phyloP scores from a whole-genome alignment of 1,140 invertebrate species.

The Globodera ellingtonae region DNA sequence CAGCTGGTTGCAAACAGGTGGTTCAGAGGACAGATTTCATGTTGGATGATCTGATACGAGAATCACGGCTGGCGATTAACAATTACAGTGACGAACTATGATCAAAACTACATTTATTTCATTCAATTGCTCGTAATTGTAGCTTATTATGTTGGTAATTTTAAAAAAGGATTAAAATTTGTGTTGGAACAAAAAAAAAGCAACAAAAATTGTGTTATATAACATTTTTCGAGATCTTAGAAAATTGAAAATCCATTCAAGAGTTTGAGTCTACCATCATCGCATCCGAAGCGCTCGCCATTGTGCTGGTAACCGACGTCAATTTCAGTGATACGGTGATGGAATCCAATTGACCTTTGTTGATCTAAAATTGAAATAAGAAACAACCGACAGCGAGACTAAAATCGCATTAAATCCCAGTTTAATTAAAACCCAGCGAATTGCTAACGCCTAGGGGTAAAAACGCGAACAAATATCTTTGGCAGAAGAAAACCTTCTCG shows the following conservation, averaged over 20 bases:
- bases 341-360: slow-evolving; percentile 19
- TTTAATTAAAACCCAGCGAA: too few relatives aligned
- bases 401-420: too few relatives aligned
- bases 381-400: background rate
- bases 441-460: too few relatives aligned
- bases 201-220: too few relatives aligned
- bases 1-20: slow-evolving; percentile 70
- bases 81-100: slow-evolving; percentile 22
- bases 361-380: slow-evolving; percentile 14
- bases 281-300: background rate
- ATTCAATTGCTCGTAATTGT: background rate
- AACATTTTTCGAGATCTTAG: too few relatives aligned
- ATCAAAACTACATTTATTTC: background rate
- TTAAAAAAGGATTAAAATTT: too few relatives aligned
- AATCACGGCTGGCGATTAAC: background rate
- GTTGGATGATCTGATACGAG: slow-evolving; percentile 34
- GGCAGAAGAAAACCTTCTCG: slow-evolving; percentile 30
- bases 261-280: slow-evolving; percentile 27
- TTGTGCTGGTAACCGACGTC: background rate
- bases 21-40: slow-evolving; percentile 66
- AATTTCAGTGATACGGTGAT: background rate
- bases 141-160: too few relatives aligned
- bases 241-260: background rate
- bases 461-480: too few relatives aligned
- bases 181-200: too few relatives aligned